Conservation (phyloP, 2,113 vertebrate genomes). For the Neotoma lepida region DNA sequence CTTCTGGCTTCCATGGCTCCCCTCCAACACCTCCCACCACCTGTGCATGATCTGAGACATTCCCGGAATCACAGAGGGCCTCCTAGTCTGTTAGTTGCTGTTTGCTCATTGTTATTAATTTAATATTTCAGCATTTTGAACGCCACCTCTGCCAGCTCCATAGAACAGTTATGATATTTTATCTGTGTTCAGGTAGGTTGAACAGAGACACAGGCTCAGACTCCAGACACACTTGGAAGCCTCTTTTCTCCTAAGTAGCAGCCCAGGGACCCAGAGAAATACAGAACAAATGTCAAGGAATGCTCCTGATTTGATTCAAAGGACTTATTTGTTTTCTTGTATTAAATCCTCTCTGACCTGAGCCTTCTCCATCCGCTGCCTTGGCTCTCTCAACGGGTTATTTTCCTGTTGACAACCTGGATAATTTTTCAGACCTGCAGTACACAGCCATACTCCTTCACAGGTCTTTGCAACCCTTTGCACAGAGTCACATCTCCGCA, state of each 20-base stretch:
- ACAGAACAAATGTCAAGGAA: neutral
- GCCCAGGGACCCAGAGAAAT: neutral
- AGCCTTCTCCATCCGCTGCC: neutral
- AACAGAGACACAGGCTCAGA: neutral
- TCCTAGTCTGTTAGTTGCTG: neutral
- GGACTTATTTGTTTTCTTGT: neutral
- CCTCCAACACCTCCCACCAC: fast-evolving
- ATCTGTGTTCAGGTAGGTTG: neutral
- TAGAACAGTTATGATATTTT: neutral
- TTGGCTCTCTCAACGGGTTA: neutral
- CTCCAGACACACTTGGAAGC: neutral
- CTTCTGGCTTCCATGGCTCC: neutral
- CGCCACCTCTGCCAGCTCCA: neutral
- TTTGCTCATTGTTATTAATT: neutral
- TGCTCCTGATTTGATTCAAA: neutral
- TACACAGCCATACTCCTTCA: neutral
- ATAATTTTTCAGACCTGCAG: neutral
- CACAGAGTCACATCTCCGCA: too few species aligned
- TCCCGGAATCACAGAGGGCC: neutral
- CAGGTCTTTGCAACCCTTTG: neutral
- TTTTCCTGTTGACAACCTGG: neutral
- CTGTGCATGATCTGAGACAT: neutral
- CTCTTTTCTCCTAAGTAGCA: neutral
- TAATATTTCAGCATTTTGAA: neutral
- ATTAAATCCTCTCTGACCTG: neutral